Evolutionary conservation across 2,113 vertebrate species (phyloP).

Genomic region (Rhinichthys klamathensis): DNA sequence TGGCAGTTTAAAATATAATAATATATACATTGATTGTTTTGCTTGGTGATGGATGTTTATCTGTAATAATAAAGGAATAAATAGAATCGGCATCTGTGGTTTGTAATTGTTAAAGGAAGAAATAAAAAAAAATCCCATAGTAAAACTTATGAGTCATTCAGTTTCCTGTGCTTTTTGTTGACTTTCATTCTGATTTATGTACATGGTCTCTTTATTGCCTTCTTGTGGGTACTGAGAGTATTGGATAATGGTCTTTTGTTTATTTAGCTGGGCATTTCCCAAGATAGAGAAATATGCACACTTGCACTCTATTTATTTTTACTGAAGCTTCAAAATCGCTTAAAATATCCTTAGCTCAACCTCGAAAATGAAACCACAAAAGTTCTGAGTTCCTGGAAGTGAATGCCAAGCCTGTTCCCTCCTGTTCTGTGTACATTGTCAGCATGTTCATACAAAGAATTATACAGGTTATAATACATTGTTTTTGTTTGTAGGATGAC

Average conservation of each 20-base stretch:
- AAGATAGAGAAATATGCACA: not conserved
- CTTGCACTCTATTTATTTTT: not conserved
- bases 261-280: constrained; percentile 23
- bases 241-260: not conserved
- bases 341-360: not conserved
- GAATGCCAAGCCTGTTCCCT: not conserved
- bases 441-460: not conserved
- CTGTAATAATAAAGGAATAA: not conserved
- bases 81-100: not conserved
- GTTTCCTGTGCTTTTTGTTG: not conserved
- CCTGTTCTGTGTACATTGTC: not conserved
- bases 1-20: not conserved
- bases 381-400: not conserved
- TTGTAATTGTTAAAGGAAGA: not conserved
- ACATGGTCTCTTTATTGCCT: not conserved
- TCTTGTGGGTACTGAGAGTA: not conserved
- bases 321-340: not conserved
- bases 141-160: no score
- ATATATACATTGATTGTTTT: not conserved
- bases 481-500: constrained; percentile 68
- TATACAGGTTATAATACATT: not conserved
- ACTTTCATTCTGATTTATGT: not conserved
- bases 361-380: not conserved
- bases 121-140: no score
- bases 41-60: not conserved